These are phyloP conservation scores for Clistopyga incitator DNA, from an alignment of 2,888 invertebrate genomes.

Conservation along the genomic window DNA sequence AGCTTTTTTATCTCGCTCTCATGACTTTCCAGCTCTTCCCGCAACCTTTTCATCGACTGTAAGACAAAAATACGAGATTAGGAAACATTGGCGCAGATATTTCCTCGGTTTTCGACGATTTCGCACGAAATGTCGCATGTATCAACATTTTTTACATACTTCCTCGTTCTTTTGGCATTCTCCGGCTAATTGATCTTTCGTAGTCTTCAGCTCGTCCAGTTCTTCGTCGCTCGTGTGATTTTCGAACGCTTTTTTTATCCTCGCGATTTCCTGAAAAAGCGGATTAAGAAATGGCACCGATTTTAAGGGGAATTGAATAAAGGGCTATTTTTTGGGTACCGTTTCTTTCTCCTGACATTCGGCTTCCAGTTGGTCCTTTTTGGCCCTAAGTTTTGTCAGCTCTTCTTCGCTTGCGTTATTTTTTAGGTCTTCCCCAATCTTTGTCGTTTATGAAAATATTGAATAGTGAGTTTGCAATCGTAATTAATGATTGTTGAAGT, in stretches of 20 bases:
- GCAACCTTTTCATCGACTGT: not conserved
- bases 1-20: slow-evolving; percentile 26
- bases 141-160: no score
- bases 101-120: no score
- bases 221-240: not conserved
- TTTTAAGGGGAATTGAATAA: not conserved
- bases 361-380: slow-evolving; percentile 47
- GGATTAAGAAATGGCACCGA: not conserved
- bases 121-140: no score
- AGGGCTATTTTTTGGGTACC: slow-evolving; percentile 12
- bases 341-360: slow-evolving; percentile 51
- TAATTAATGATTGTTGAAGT: no score
- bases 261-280: not conserved
- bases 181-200: not conserved
- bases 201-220: not conserved
- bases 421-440: no score
- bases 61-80: not conserved
- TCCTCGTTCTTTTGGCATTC: not conserved
- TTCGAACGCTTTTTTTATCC: not conserved
- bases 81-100: no score
- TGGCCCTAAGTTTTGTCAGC: slow-evolving; percentile 12
- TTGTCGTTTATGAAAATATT: no score
- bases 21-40: not conserved
- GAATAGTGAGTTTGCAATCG: no score
- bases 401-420: slow-evolving; percentile 1